phyloP scores from a whole-genome alignment of 30 jellyfish, hydroid and myxozoan species.

The Aurelia aurita region DNA sequence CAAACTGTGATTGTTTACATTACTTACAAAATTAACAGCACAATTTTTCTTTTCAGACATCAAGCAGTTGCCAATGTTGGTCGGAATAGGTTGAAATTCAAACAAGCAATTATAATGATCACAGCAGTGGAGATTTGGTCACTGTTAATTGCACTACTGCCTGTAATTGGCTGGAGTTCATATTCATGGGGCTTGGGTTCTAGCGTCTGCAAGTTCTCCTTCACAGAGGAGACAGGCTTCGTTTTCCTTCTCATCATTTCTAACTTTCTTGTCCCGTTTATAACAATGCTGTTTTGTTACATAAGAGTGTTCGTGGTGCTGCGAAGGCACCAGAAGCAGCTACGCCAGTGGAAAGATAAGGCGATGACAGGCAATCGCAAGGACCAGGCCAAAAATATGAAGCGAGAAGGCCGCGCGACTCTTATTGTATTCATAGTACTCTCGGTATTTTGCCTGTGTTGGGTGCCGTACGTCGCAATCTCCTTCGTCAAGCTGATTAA shows the following conservation, averaged over 20 bases:
- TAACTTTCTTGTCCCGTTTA: conserved; percentile 52
- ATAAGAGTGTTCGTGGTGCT: conserved; percentile 62
- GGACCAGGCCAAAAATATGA: conserved; percentile 61
- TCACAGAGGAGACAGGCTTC: conserved; percentile 63
- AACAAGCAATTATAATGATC: conserved; percentile 58
- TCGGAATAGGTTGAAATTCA: conserved; percentile 46
- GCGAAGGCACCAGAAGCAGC: conserved; percentile 67
- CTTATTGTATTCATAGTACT: conserved; percentile 59
- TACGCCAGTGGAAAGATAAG: conserved; percentile 61
- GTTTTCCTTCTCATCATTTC: conserved; percentile 52
- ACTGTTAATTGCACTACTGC: conserved; percentile 42
- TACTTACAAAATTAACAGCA: not conserved
- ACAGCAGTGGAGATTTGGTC: conserved; percentile 49
- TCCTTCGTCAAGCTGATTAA: conserved; percentile 23
- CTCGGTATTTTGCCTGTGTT: conserved; percentile 67
- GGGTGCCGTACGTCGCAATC: conserved; percentile 76
- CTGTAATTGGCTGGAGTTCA: conserved; percentile 73
- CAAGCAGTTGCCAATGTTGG: conserved; percentile 61
- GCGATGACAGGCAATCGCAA: conserved; percentile 30
- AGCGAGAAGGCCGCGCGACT: conserved; percentile 78
- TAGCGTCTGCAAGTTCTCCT: conserved; percentile 69
- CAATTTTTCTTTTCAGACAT: conserved; percentile 22
- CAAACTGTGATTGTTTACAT: no score
- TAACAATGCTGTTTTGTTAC: conserved; percentile 74
- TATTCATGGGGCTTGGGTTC: conserved; percentile 71